These are phyloP conservation scores for Pollenia griseotomentosa DNA, from an alignment of 2,888 invertebrate genomes.

Conservation along the genomic window DNA sequence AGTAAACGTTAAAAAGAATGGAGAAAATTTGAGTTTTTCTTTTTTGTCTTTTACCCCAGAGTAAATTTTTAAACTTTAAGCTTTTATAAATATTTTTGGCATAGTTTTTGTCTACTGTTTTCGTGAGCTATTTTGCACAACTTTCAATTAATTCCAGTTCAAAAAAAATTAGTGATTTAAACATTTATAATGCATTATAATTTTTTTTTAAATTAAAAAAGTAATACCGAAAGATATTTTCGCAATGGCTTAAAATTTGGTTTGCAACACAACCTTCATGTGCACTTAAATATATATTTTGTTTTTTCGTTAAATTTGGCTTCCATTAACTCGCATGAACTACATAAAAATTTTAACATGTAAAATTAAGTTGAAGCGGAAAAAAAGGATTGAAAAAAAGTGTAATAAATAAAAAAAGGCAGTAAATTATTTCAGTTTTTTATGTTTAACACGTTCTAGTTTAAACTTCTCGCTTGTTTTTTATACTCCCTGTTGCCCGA, in stretches of 20 bases:
- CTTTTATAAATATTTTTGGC: too few species aligned
- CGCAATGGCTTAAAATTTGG: background rate
- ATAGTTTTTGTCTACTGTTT: too few species aligned
- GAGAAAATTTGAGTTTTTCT: too few species aligned
- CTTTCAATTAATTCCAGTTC: too few species aligned
- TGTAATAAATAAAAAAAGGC: conserved; percentile 27
- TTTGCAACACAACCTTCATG: background rate
- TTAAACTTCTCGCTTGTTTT: background rate
- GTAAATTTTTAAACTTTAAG: too few species aligned
- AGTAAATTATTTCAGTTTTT: conserved; percentile 56
- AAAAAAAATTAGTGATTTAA: background rate
- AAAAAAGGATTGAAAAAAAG: background rate
- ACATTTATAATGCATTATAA: conserved; percentile 3
- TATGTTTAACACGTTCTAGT: conserved; percentile 32
- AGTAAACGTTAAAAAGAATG: too few species aligned
- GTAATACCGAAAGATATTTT: conserved; percentile 1
- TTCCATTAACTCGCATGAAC: conserved; percentile 17
- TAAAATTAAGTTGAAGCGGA: conserved; percentile 12
- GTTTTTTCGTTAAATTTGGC: conserved; percentile 21
- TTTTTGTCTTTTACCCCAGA: too few species aligned
- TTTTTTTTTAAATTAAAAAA: too few species aligned
- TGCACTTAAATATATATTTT: background rate
- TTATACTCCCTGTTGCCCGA: background rate
- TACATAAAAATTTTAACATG: conserved; percentile 21
- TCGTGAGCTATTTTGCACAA: too few species aligned